Evolutionary conservation across 2,888 invertebrate genomes (phyloP), one percentile per base, ranked within the genome.

Genomic region (Caenorhabditis zanzibari): DNA sequence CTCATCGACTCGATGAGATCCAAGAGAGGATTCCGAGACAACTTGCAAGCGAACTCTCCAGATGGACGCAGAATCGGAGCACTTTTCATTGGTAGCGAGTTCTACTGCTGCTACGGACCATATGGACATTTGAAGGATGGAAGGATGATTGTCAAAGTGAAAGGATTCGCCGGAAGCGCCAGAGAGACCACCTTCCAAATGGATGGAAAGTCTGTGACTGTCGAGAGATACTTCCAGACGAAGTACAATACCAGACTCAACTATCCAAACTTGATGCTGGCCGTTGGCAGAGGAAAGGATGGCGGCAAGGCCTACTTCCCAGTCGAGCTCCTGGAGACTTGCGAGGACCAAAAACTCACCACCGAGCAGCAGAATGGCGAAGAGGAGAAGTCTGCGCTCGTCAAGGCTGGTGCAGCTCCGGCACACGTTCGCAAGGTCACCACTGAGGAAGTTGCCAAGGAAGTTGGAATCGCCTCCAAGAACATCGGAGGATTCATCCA

Each of bases 381-480:
- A 0, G 71, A 52, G 7, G 63, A 79, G 44, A 69, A 79, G 14
- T 41, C 41, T 10, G 77, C 69, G 0, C 16, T 71, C 19, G 71
- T 79, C 38, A 63, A 32, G 41, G 59, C 47, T 32, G 38, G 10
- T 1, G 38, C 38, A 38, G 38, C 38, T n/a, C n/a, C n/a, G n/a
- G n/a, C n/a, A n/a, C n/a, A n/a, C n/a, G n/a, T n/a, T 5, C 44
- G 44, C 14, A 44, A 16, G 44, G 14, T 5, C 5, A 16, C 3
- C 44, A 44, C 44, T 0, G 16, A 44, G 44, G 5, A 4, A 16
- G 44, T n/a, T 2, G 44, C 44, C 44, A 3, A 16, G 0, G 44
- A 14, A 16, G 44, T 44, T 16, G 44, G 44, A 12, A 44, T 44
- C 44, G 16, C 14, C 12, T 44, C 44, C 5, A 44, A 14, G 14